phyloP scores from a whole-genome alignment of 2,888 invertebrate genomes.

The Drosophila peninsularis region DNA sequence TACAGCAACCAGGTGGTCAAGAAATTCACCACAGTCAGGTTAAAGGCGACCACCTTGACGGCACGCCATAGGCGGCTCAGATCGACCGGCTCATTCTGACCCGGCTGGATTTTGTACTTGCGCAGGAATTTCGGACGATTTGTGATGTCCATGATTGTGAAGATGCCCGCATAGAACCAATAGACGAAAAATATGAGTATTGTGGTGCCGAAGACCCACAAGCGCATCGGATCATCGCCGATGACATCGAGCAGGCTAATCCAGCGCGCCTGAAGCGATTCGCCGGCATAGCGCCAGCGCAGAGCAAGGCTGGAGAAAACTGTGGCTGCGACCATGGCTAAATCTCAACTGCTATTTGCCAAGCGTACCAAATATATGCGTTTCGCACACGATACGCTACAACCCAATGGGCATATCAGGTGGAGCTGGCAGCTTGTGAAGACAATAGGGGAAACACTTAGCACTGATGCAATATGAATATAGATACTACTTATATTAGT shows the following conservation, averaged over 20 bases:
- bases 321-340: constrained; percentile 28
- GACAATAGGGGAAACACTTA: no score
- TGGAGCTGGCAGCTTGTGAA: background rate
- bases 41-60: constrained; percentile 88
- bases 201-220: constrained; percentile 88
- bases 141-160: constrained; percentile 89
- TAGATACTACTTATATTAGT: background rate
- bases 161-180: constrained; percentile 90
- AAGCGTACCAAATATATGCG: background rate
- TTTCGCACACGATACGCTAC: constrained; percentile 19
- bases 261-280: constrained; percentile 91
- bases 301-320: constrained; percentile 22
- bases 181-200: constrained; percentile 87
- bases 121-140: constrained; percentile 89
- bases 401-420: background rate
- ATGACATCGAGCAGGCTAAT: constrained; percentile 87
- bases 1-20: constrained; percentile 85
- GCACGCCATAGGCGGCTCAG: constrained; percentile 87
- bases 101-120: constrained; percentile 92
- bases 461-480: no score
- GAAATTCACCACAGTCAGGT: constrained; percentile 89
- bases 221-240: constrained; percentile 87
- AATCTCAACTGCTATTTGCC: constrained; percentile 21
- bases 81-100: constrained; percentile 90
- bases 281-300: constrained; percentile 88